A percentile compares a stretch with the other conserved stretches of the same genome.
Evolutionary conservation across 2,113 vertebrate species (phyloP).

Genomic region (Fukomys damarensis): DNA sequence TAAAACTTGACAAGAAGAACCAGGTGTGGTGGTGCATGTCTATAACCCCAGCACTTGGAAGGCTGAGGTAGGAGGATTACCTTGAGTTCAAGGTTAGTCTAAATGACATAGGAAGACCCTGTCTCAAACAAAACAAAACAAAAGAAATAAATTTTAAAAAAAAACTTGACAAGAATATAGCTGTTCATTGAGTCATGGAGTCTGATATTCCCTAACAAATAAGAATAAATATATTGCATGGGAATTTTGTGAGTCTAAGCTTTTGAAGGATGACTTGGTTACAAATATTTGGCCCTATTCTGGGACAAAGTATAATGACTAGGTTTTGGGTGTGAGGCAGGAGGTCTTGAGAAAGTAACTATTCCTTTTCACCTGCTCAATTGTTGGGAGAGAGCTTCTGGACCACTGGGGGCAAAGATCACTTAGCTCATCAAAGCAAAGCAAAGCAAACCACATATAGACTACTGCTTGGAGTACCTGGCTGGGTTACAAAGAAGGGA

Average conservation of each 20-base stretch:
- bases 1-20: constrained; percentile 46
- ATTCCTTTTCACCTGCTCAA: not conserved
- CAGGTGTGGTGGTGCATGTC: too few species aligned
- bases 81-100: too few species aligned
- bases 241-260: constrained; percentile 36
- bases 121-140: too few species aligned
- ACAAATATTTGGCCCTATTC: not conserved
- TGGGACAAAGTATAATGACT: not conserved
- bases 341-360: not conserved
- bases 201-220: constrained; percentile 27
- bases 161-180: not conserved
- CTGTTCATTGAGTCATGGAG: not conserved
- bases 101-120: too few species aligned
- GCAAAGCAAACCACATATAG: not conserved
- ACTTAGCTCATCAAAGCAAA: not conserved
- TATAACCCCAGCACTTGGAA: too few species aligned
- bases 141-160: too few species aligned
- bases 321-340: not conserved
- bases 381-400: not conserved
- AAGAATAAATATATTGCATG: not conserved
- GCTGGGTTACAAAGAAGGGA: not conserved
- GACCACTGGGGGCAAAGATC: not conserved
- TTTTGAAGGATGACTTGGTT: not conserved
- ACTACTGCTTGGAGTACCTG: not conserved
- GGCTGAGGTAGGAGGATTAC: too few species aligned